phyloP scores from a whole-genome alignment of 1,140 invertebrate genomes.

The Penaeus vannamei region DNA sequence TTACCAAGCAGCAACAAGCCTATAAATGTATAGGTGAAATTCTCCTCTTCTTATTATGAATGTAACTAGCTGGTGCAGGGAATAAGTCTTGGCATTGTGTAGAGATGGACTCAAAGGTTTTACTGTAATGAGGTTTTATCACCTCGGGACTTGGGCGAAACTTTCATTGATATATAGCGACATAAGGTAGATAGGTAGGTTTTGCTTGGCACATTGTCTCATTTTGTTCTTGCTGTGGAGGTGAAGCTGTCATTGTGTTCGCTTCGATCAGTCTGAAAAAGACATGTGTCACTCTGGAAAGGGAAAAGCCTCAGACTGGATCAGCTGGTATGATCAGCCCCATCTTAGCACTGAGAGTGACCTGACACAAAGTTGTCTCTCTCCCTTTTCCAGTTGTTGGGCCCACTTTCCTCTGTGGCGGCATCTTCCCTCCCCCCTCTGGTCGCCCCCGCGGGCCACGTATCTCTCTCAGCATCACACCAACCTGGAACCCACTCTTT shows the following conservation, averaged over 20 bases:
- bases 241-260: conserved; percentile 16
- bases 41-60: conserved; percentile 38
- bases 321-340: conserved; percentile 7
- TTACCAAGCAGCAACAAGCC: not conserved
- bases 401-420: conserved; percentile 64
- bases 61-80: conserved; percentile 62
- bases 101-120: conserved; percentile 46
- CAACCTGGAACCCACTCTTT: conserved; percentile 54
- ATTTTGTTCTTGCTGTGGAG: not conserved
- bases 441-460: conserved; percentile 50
- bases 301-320: conserved; percentile 13
- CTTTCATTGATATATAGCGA: conserved; percentile 48
- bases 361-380: conserved; percentile 62
- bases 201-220: not conserved
- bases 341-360: conserved; percentile 54
- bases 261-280: conserved; percentile 27
- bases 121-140: conserved; percentile 26
- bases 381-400: conserved; percentile 68
- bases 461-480: conserved; percentile 51
- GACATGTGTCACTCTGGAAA: conserved; percentile 5
- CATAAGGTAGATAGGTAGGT: conserved; percentile 60
- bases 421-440: conserved; percentile 52
- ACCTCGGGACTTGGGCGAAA: conserved; percentile 7
- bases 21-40: conserved; percentile 47
- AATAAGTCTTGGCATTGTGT: conserved; percentile 58